Conservation (phyloP, 1,140 invertebrate genomes). For the Trachymyrmex septentrionalis region DNA sequence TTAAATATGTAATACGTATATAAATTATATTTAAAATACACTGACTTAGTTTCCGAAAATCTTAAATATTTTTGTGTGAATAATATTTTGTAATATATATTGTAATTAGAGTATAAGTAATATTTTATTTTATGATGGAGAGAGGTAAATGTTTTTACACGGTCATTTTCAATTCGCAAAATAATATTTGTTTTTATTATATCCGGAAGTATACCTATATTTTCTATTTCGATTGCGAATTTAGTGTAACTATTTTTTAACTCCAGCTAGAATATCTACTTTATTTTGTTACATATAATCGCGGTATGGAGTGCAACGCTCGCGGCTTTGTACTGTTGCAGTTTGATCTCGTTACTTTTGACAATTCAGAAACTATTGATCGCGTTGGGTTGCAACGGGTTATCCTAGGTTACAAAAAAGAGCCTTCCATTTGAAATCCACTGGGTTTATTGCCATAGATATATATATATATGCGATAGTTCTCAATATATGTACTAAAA, state of each 20-base stretch:
- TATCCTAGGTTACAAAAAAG: background rate
- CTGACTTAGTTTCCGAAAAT: background rate
- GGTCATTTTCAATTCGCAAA: background rate
- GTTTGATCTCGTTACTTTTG: slow-evolving; percentile 41
- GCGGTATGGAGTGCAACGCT: background rate
- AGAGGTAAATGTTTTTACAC: background rate
- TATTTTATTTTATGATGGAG: background rate
- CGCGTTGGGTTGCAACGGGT: background rate
- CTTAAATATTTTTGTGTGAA: background rate
- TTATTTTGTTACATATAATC: slow-evolving; percentile 33
- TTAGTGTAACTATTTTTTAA: slow-evolving; percentile 22
- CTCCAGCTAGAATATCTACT: background rate
- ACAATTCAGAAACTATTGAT: slow-evolving; percentile 15
- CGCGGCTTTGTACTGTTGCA: slow-evolving; percentile 13
- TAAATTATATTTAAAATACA: background rate
- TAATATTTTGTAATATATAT: background rate
- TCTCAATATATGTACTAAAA: background rate
- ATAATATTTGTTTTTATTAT: background rate
- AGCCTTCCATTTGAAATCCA: slow-evolving; percentile 19
- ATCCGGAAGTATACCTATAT: background rate
- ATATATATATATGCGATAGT: background rate
- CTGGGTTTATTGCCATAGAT: background rate
- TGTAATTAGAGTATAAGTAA: background rate
- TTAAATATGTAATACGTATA: background rate
- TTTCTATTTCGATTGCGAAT: slow-evolving; percentile 6